A percentile compares a stretch with the other conserved stretches of the same genome.
These are phyloP conservation scores for Pantherophis guttatus DNA, from an alignment of 2,113 vertebrate species.

Conservation along the genomic window DNA sequence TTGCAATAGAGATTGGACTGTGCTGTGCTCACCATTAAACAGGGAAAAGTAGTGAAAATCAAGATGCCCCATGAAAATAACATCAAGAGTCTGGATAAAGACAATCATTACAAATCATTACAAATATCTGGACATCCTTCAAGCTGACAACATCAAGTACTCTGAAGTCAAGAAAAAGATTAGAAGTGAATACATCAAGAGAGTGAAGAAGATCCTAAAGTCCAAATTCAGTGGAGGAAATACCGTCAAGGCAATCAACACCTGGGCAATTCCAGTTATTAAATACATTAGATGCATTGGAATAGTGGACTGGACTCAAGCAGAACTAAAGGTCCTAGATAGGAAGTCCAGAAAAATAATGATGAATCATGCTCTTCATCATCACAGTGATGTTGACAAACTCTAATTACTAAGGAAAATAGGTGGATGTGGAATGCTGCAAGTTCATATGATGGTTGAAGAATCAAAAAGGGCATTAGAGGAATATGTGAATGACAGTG, in stretches of 20 bases:
- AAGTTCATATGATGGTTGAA: not conserved
- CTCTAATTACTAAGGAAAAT: not conserved
- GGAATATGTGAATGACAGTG: not conserved
- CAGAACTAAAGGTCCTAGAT: not conserved
- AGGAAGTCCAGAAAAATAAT: not conserved
- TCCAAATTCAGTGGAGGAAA: not conserved
- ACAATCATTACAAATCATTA: not conserved
- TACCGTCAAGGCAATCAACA: not conserved
- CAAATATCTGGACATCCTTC: not conserved
- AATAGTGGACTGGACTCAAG: not conserved
- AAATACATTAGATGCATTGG: not conserved
- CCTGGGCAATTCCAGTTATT: not conserved
- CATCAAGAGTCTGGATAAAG: not conserved
- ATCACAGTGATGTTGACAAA: not conserved
- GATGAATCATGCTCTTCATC: not conserved
- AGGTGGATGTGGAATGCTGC: not conserved
- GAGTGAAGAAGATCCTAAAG: not conserved
- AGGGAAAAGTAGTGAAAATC: not conserved
- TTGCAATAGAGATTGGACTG: not conserved
- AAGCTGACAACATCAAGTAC: not conserved
- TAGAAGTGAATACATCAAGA: not conserved
- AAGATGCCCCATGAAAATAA: not conserved
- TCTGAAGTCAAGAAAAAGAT: not conserved
- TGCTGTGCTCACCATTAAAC: not conserved
- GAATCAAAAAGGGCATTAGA: not conserved